These are phyloP conservation scores for Ptycholaimellus sp. DNA, from an alignment of 2,888 invertebrate species.

Conservation along the genomic window DNA sequence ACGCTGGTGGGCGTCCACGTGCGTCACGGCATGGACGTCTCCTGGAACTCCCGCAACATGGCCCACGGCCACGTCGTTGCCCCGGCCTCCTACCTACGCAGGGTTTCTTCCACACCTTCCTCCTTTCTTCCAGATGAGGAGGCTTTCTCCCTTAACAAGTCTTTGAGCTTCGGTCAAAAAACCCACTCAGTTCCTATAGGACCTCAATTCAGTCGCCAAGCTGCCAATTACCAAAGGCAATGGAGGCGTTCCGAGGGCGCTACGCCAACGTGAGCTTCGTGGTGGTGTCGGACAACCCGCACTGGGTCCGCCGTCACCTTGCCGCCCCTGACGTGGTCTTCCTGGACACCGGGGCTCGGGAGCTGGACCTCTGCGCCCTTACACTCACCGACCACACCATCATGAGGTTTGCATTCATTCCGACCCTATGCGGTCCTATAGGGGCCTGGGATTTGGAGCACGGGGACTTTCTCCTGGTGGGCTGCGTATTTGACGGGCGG, in stretches of 20 bases:
- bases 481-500: constrained; percentile 23
- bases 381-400: constrained; percentile 24
- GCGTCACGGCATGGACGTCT: constrained; percentile 26
- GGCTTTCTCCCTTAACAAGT: too few relatives aligned
- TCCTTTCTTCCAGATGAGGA: too few relatives aligned
- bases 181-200: too few relatives aligned
- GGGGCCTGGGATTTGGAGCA: constrained; percentile 9
- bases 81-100: constrained; percentile 21
- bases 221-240: too few relatives aligned
- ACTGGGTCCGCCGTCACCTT: background rate
- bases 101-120: too few relatives aligned
- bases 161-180: too few relatives aligned
- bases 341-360: constrained; percentile 12
- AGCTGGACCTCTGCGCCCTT: constrained; percentile 26
- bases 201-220: too few relatives aligned
- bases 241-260: constrained; percentile 16
- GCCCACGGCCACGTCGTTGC: constrained; percentile 25
- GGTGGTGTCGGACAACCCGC: background rate
- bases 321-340: constrained; percentile 7
- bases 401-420: constrained; percentile 11
- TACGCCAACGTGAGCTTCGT: background rate
- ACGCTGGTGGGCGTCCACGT: constrained; percentile 26
- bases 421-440: too few relatives aligned
- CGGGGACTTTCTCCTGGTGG: constrained; percentile 31
- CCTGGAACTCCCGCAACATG: constrained; percentile 16